phyloP scores from a whole-genome alignment of 2,797 vertebrate genomes.

The Bovichtus variegatus region DNA sequence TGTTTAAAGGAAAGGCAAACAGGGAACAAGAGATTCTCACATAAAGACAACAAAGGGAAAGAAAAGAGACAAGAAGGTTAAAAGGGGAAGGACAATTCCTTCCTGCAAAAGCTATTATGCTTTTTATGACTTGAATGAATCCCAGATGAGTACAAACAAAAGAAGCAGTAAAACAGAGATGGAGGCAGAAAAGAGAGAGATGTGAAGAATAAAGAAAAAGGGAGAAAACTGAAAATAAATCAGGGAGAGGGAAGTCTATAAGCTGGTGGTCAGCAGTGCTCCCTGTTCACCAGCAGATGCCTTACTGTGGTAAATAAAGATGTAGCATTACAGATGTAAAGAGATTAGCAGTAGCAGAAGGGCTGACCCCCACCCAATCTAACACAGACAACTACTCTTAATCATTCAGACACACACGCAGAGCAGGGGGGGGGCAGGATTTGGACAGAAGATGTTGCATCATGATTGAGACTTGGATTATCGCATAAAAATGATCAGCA shows the following conservation, averaged over 20 bases:
- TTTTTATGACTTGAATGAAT: conserved; percentile 59
- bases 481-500: conserved; percentile 49
- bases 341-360: conserved; percentile 70
- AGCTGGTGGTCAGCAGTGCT: conserved; percentile 18
- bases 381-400: conserved; percentile 52
- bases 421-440: conserved; percentile 18
- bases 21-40: conserved; percentile 33
- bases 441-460: conserved; percentile 42
- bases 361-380: conserved; percentile 42
- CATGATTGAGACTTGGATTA: conserved; percentile 59
- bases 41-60: conserved; percentile 48
- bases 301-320: conserved; percentile 51
- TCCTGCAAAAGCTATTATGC: conserved; percentile 54
- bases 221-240: not conserved
- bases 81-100: conserved; percentile 47
- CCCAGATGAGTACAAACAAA: conserved; percentile 59
- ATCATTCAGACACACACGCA: conserved; percentile 50
- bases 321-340: conserved; percentile 60
- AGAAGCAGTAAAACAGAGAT: conserved; percentile 50
- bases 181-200: conserved; percentile 5
- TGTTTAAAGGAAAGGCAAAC: conserved; percentile 50
- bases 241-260: conserved; percentile 5
- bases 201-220: not conserved
- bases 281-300: conserved; percentile 34
- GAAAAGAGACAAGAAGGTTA: conserved; percentile 16